These are phyloP conservation scores for Rattus rattus DNA, from an alignment of 2,113 vertebrate species.

Conservation along the genomic window DNA sequence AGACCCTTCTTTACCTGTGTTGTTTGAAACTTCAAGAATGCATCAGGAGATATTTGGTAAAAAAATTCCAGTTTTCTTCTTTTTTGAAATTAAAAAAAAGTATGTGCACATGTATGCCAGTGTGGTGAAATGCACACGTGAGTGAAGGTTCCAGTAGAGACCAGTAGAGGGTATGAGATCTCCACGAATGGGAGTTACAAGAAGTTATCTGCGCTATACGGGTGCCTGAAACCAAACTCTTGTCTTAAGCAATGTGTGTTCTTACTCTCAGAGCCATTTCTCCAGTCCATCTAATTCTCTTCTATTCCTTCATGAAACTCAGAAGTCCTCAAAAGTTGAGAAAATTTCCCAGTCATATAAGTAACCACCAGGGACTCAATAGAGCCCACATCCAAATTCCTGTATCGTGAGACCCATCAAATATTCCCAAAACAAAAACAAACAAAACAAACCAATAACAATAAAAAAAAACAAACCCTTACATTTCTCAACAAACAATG, in stretches of 20 bases:
- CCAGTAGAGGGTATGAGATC: too few relatives aligned
- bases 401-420: not conserved
- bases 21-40: not conserved
- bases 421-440: not conserved
- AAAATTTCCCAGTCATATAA: not conserved
- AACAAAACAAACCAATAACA: too few relatives aligned
- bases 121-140: not conserved
- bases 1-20: not conserved
- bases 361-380: not conserved
- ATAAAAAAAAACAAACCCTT: too few relatives aligned
- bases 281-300: not conserved
- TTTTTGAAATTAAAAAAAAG: not conserved
- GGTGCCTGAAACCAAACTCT: not conserved
- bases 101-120: not conserved
- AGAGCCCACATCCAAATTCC: not conserved
- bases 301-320: not conserved
- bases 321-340: not conserved
- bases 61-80: not conserved
- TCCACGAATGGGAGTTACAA: not conserved
- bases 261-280: not conserved
- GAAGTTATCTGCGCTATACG: not conserved
- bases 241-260: not conserved
- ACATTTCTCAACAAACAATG: not conserved
- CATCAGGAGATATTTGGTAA: not conserved
- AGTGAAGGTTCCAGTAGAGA: too few relatives aligned